These are phyloP conservation scores for Cossypha niveicapilla DNA, from an alignment of 2,797 vertebrate genomes.

Conservation along the genomic window DNA sequence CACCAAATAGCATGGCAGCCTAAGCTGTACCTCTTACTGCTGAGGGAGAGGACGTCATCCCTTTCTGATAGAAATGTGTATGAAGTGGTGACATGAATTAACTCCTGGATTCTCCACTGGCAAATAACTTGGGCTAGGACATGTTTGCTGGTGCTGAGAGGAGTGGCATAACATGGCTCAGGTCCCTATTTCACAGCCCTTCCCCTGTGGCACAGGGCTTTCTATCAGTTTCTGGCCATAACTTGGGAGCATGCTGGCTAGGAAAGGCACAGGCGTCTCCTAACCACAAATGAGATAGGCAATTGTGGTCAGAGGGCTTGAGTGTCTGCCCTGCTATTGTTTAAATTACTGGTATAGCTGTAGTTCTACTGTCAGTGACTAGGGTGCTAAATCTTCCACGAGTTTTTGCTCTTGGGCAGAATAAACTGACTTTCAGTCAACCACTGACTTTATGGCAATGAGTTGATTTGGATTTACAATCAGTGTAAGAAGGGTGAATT, in stretches of 20 bases:
- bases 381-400: background rate
- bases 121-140: background rate
- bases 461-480: background rate
- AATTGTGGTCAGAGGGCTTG: background rate
- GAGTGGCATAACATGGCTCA: background rate
- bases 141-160: background rate
- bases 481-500: background rate
- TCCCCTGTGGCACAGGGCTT: background rate
- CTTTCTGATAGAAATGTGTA: background rate
- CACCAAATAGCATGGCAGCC: background rate
- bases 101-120: background rate
- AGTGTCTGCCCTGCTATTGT: background rate
- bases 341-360: background rate
- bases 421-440: background rate
- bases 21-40: background rate
- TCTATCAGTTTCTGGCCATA: background rate
- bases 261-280: background rate
- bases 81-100: background rate
- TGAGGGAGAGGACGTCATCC: background rate
- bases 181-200: background rate
- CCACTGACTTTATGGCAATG: background rate
- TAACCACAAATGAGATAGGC: background rate
- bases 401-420: background rate
- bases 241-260: background rate
- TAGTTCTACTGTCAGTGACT: background rate